Evolutionary conservation across 2,113 vertebrate species (phyloP).

Genomic region (Platichthys flesus): DNA sequence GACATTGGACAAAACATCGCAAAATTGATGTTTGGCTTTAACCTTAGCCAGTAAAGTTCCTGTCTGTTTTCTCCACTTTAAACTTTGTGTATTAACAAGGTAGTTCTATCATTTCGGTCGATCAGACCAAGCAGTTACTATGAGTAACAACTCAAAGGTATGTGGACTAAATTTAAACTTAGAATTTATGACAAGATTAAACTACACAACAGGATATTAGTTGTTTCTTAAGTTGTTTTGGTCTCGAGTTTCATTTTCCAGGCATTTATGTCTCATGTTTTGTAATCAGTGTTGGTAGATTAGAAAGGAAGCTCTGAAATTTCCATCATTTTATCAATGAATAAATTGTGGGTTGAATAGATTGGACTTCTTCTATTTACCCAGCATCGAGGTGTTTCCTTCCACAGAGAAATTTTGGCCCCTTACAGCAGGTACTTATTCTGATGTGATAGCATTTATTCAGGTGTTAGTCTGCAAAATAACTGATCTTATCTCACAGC

Average conservation of each 20-base stretch:
- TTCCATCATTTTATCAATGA: constrained; percentile 19
- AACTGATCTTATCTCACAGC: constrained; percentile 56
- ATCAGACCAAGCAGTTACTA: background rate
- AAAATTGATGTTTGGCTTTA: no score
- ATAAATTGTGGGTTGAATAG: constrained; percentile 15
- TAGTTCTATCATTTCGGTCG: no score
- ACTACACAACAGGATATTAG: background rate
- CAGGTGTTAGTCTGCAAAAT: constrained; percentile 54
- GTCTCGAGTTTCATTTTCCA: background rate
- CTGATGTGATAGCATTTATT: constrained; percentile 46
- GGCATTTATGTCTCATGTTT: background rate
- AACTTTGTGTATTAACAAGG: no score
- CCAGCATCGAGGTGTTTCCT: constrained; percentile 5
- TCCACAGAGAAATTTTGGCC: constrained; percentile 13
- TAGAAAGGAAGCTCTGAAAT: background rate
- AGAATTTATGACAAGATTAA: background rate
- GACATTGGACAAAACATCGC: no score
- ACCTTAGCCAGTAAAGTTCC: no score
- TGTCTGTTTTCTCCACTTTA: no score
- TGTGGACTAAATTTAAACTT: background rate
- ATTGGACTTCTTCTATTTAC: constrained; percentile 1
- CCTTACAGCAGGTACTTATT: constrained; percentile 33
- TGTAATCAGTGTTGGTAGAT: constrained; percentile 11
- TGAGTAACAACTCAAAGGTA: background rate
- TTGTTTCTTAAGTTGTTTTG: background rate